Conservation (phyloP, 1,140 invertebrate genomes). For the silkworm (Bombyx mori) region DNA sequence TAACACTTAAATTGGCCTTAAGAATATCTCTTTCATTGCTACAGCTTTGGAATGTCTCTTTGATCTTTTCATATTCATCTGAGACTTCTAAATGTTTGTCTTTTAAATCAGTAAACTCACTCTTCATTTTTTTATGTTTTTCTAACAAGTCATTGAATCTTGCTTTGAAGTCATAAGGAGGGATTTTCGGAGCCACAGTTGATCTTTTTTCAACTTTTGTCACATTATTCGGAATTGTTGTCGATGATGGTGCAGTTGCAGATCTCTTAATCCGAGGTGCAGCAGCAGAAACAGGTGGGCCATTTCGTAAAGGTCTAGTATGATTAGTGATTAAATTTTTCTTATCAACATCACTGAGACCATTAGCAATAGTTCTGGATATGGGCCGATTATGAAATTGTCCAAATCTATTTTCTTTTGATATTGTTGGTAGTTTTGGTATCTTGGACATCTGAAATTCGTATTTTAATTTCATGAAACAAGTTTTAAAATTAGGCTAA, state of each 20-base stretch:
- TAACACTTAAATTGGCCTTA: slow-evolving; percentile 56
- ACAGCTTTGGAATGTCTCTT: slow-evolving; percentile 39
- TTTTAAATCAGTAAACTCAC: slow-evolving; percentile 68
- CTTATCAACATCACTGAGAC: slow-evolving; percentile 55
- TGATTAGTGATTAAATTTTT: slow-evolving; percentile 51
- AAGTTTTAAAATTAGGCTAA: too few species aligned
- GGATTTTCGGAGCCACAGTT: slow-evolving; percentile 57
- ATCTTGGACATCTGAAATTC: slow-evolving; percentile 60
- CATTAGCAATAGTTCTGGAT: slow-evolving; percentile 36
- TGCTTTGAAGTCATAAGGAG: slow-evolving; percentile 74
- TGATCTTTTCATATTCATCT: slow-evolving; percentile 69
- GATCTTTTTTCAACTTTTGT: slow-evolving; percentile 48
- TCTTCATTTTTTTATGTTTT: slow-evolving; percentile 70
- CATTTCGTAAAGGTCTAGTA: slow-evolving; percentile 39
- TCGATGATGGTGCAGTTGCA: slow-evolving; percentile 38
- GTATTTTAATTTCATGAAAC: not conserved
- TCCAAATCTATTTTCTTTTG: slow-evolving; percentile 54
- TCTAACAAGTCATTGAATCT: slow-evolving; percentile 73
- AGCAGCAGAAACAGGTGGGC: slow-evolving; percentile 26
- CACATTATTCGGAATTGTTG: slow-evolving; percentile 31
- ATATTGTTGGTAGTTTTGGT: slow-evolving; percentile 42
- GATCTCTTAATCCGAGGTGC: slow-evolving; percentile 47
- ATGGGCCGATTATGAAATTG: slow-evolving; percentile 30
- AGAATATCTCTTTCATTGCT: slow-evolving; percentile 38
- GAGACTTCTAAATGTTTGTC: slow-evolving; percentile 67